A percentile compares a stretch with the other conserved stretches of the same genome.
Conservation (phyloP, 2,888 invertebrate species). For the Lasius fuliginosus region DNA sequence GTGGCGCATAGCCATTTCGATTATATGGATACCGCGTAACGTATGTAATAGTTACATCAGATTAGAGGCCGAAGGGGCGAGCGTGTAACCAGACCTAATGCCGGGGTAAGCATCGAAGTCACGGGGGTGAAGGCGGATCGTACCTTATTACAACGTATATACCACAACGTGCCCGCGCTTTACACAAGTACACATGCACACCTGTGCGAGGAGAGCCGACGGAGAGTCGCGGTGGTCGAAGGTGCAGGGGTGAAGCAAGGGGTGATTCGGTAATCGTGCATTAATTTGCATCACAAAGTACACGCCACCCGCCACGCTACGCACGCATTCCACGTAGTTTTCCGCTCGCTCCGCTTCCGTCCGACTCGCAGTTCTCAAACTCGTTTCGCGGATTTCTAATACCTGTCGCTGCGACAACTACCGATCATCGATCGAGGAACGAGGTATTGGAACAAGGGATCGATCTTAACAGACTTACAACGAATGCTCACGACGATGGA, state of each 20-base stretch:
- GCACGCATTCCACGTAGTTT: slow-evolving; percentile 83
- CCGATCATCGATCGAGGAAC: background rate
- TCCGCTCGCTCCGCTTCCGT: slow-evolving; percentile 69
- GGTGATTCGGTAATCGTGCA: slow-evolving; percentile 84
- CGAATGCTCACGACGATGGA: background rate
- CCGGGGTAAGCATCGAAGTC: slow-evolving; percentile 77
- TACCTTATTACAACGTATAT: slow-evolving; percentile 67
- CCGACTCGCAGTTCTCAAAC: slow-evolving; percentile 62
- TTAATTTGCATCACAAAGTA: slow-evolving; percentile 86
- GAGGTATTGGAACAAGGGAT: background rate
- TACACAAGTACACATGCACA: slow-evolving; percentile 41
- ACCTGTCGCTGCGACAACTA: background rate
- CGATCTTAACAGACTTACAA: background rate
- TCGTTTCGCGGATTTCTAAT: slow-evolving; percentile 23
- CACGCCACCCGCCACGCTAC: slow-evolving; percentile 84
- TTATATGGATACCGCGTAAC: slow-evolving; percentile 74
- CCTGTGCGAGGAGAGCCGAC: slow-evolving; percentile 63
- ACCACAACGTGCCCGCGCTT: slow-evolving; percentile 49
- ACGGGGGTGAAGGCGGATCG: slow-evolving; percentile 62
- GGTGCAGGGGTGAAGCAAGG: slow-evolving; percentile 56
- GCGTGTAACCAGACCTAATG: slow-evolving; percentile 80
- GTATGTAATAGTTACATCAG: slow-evolving; percentile 84
- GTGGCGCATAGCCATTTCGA: slow-evolving; percentile 34
- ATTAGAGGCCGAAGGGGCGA: slow-evolving; percentile 75
- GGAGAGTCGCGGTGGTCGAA: slow-evolving; percentile 47